A percentile compares a stretch with the other conserved stretches of the same genome.
phyloP scores from a whole-genome alignment of 2,113 vertebrate genomes.

The Protobothrops mucrosquamatus region DNA sequence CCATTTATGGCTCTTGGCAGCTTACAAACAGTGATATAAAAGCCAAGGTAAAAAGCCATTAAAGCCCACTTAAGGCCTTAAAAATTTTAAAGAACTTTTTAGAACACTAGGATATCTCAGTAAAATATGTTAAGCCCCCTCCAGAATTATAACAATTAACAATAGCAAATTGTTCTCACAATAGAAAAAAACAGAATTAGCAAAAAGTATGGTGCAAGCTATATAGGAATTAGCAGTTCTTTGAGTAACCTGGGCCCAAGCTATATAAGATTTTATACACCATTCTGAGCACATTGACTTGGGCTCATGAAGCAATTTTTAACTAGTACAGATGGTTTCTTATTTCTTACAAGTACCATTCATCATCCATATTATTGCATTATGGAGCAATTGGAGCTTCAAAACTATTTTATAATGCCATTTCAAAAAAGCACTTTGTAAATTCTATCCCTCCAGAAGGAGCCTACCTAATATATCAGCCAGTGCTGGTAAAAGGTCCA shows the following conservation, averaged over 20 bases:
- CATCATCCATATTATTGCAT: not conserved
- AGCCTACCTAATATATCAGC: not conserved
- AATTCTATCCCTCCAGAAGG: not conserved
- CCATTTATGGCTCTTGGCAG: not conserved
- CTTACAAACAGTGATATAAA: not conserved
- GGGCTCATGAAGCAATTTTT: not conserved
- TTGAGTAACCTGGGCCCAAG: not conserved
- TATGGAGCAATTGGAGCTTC: not conserved
- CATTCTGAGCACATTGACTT: not conserved
- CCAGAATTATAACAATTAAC: not conserved
- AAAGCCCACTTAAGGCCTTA: not conserved
- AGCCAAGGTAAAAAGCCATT: not conserved
- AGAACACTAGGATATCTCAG: not conserved
- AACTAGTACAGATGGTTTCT: not conserved
- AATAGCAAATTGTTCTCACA: not conserved
- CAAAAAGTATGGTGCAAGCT: not conserved
- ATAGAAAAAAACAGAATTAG: not conserved
- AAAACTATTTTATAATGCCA: not conserved
- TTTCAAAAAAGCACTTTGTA: not conserved
- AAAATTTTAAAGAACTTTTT: not conserved
- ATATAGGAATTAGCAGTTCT: not conserved
- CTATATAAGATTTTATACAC: not conserved
- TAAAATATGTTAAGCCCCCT: not conserved
- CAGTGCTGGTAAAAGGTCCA: not conserved
- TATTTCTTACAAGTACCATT: not conserved